These are phyloP conservation scores for Nemotelus nigrinus DNA, from an alignment of 2,888 invertebrate species.

Conservation along the genomic window DNA sequence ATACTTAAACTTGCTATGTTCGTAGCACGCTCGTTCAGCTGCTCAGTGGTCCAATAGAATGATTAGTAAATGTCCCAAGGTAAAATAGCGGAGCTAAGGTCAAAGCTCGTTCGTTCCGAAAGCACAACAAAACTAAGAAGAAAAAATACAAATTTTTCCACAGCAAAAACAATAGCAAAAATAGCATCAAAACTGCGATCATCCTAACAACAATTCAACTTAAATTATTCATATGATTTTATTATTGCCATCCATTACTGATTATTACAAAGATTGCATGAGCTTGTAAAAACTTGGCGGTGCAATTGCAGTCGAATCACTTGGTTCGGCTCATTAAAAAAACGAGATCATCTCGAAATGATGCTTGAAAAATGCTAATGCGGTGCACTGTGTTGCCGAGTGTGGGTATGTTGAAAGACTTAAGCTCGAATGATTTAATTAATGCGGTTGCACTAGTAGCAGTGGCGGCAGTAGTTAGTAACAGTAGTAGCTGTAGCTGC, in stretches of 20 bases:
- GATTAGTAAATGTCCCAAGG: slow-evolving; percentile 19
- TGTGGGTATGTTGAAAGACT: slow-evolving; percentile 9
- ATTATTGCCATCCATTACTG: slow-evolving; percentile 23
- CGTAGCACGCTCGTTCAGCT: not conserved
- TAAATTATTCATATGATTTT: slow-evolving; percentile 32
- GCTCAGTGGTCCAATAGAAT: not conserved
- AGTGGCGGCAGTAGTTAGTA: too few relatives aligned
- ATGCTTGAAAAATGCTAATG: too few relatives aligned
- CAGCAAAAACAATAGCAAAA: not conserved
- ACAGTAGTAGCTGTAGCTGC: too few relatives aligned
- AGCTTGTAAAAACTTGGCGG: not conserved
- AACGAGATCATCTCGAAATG: not conserved
- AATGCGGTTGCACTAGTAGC: slow-evolving; percentile 7
- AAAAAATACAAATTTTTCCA: slow-evolving; percentile 3
- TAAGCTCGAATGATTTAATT: slow-evolving; percentile 35
- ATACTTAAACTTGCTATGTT: slow-evolving; percentile 8
- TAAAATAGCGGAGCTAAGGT: slow-evolving; percentile 30
- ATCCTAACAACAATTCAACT: slow-evolving; percentile 7
- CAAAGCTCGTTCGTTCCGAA: slow-evolving; percentile 9
- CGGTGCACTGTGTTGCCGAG: too few relatives aligned
- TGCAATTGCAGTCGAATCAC: not conserved
- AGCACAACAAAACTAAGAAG: not conserved
- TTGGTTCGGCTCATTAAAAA: not conserved
- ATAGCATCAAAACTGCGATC: not conserved
- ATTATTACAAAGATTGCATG: not conserved